These are phyloP conservation scores for Drosophila nebulosa DNA, from an alignment of 1,140 invertebrate species.

Conservation along the genomic window DNA sequence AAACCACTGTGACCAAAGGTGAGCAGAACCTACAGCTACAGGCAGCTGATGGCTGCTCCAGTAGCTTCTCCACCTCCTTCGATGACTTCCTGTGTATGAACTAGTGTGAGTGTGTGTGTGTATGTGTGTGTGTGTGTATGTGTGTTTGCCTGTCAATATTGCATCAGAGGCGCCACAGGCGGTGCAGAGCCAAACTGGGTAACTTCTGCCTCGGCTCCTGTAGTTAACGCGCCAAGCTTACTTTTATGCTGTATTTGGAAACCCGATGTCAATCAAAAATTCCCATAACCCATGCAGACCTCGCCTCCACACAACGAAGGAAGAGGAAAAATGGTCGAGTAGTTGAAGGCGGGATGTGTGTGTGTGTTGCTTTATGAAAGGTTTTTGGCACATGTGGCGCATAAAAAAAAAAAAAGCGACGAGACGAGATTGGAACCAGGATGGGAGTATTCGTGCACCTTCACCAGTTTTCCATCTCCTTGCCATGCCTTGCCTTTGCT, in stretches of 20 bases:
- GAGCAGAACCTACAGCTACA: conserved; percentile 21
- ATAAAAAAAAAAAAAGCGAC: conserved; percentile 73
- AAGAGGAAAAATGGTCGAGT: conserved; percentile 31
- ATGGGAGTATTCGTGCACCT: conserved; percentile 24
- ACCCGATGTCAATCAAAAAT: conserved; percentile 79
- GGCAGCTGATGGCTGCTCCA: conserved; percentile 25
- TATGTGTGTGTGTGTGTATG: conserved; percentile 21
- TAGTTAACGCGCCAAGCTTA: conserved; percentile 68
- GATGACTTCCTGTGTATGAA: not conserved
- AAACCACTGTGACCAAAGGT: conserved; percentile 15
- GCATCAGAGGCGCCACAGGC: conserved; percentile 70
- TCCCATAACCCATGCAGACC: conserved; percentile 74
- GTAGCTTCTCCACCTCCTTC: conserved; percentile 1
- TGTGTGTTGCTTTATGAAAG: conserved; percentile 73
- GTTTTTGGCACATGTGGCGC: conserved; percentile 76
- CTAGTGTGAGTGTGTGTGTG: conserved; percentile 10
- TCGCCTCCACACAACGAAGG: not conserved
- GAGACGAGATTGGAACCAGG: conserved; percentile 55
- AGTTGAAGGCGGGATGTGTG: conserved; percentile 32
- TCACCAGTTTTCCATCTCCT: conserved; percentile 8
- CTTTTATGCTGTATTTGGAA: conserved; percentile 25
- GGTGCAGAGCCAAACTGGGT: conserved; percentile 30
- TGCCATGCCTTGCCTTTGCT: not conserved
- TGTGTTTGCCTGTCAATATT: conserved; percentile 71
- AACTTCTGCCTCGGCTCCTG: conserved; percentile 35